Evolutionary conservation across 2,797 vertebrate species (phyloP), one percentile per base, ranked within the genome.

Genomic region (Poecile montanus): DNA sequence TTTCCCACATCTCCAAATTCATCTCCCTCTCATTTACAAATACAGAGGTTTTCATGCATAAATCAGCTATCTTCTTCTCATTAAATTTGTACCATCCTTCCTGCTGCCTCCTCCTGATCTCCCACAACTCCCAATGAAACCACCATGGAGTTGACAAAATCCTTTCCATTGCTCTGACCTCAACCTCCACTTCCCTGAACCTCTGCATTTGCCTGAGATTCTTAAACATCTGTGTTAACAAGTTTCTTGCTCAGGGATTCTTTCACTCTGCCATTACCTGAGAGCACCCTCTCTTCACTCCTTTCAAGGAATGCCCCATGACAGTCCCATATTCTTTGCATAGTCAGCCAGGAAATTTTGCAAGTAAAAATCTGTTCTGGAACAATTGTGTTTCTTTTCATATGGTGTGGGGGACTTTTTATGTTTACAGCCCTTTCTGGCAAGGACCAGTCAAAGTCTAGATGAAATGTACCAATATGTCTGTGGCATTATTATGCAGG

Each of bases 331-430:
- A 27, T 48, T 45, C 17, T 58, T 70, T 30, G 13, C 22, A 48
- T 40, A 42, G 16, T 32, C 29, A 65, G 9, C 6, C 36, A 63
- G 18, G 14, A 14, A 45, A 68, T 32, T 73, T 79, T 75, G 42
- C 6, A 68, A 78, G 62, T 22, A 34, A 72, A 85, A 85, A 29
- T 30, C 2, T 81, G 5, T 81, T 84, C 66, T 75, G 26, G 42
- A 10, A 44, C 4, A 75, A 32, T 18, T 75, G 13, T 40, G 3
- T 51, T 70, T 70, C 30, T 81, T 73, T 91, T 72, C 8, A 67
- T 10, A 8, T 26, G 9, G 5, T 10, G 8, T 7, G 2, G 13
- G 10, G 20, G 9, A 10, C 2, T 3, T 23, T 65, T 56, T 20
- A 16, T 11, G 2, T 58, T 88, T 60, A 42, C 14, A 76, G 6